These are phyloP conservation scores for Sialis lutaria DNA, from an alignment of 2,888 invertebrate species.

Conservation along the genomic window DNA sequence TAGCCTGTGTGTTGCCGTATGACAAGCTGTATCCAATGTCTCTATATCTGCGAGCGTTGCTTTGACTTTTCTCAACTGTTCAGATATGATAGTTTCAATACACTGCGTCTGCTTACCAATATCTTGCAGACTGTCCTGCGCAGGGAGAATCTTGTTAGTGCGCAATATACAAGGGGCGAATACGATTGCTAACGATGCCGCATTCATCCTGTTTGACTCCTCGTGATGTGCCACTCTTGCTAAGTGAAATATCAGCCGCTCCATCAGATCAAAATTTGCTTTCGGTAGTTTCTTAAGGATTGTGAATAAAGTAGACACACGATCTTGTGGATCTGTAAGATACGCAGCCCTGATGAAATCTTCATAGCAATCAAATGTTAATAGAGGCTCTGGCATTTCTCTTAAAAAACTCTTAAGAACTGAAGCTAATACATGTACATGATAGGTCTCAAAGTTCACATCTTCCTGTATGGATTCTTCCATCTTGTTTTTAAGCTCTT, in stretches of 20 bases:
- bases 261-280: constrained; percentile 77
- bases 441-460: constrained; percentile 59
- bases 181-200: constrained; percentile 80
- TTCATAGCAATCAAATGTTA: constrained; percentile 87
- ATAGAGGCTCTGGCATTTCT: constrained; percentile 83
- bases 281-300: constrained; percentile 79
- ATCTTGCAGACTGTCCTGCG: constrained; percentile 81
- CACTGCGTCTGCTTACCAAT: constrained; percentile 79
- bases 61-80: constrained; percentile 70
- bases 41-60: constrained; percentile 79
- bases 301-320: constrained; percentile 68
- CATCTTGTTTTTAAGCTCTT: constrained; percentile 55
- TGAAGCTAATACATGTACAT: constrained; percentile 79
- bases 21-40: constrained; percentile 71
- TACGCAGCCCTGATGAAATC: constrained; percentile 83
- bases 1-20: constrained; percentile 66
- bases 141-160: constrained; percentile 72
- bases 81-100: constrained; percentile 77
- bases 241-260: constrained; percentile 81
- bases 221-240: constrained; percentile 78
- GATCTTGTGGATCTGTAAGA: constrained; percentile 62
- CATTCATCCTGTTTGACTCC: constrained; percentile 79
- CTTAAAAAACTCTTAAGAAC: constrained; percentile 78
- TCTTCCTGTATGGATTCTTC: constrained; percentile 57
- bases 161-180: constrained; percentile 89